Evolutionary conservation across 2,888 invertebrate genomes (phyloP).

Genomic region (Agelastica alni): DNA sequence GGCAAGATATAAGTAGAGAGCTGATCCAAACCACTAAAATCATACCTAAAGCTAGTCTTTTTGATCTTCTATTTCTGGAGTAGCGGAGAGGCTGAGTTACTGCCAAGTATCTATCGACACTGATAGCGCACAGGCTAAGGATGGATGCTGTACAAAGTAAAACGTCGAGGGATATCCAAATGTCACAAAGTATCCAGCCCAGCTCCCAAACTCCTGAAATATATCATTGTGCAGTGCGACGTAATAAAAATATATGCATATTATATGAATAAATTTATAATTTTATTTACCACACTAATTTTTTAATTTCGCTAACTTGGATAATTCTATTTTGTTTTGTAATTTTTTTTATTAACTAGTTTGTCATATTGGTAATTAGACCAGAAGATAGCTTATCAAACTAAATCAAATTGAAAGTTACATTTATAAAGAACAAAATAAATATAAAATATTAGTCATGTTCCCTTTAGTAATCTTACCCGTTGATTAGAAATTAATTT

Average conservation of each 20-base stretch:
- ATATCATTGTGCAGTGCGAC: too few species aligned
- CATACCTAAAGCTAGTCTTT: slow-evolving; percentile 82
- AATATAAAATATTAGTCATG: too few species aligned
- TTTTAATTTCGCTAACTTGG: too few species aligned
- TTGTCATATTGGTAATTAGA: too few species aligned
- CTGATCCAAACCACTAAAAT: slow-evolving; percentile 89
- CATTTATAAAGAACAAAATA: too few species aligned
- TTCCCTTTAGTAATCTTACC: too few species aligned
- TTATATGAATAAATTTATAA: neutral
- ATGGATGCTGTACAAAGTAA: slow-evolving; percentile 93
- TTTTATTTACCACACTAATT: too few species aligned
- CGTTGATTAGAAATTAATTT: too few species aligned
- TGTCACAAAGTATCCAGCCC: slow-evolving; percentile 84
- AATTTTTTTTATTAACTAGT: too few species aligned
- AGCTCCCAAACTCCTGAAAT: slow-evolving; percentile 83
- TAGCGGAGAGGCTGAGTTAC: slow-evolving; percentile 93
- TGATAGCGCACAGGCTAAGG: slow-evolving; percentile 89
- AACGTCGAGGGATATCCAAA: slow-evolving; percentile 93
- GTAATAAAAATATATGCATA: neutral
- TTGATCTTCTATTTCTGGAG: slow-evolving; percentile 83
- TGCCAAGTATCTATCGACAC: slow-evolving; percentile 88
- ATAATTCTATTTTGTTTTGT: too few species aligned
- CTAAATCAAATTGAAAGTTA: too few species aligned
- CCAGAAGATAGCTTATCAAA: too few species aligned
- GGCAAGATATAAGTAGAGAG: slow-evolving; percentile 90